Base-by-base conservation (phyloP, 1,140 invertebrate genomes). In the Elysia chlorotica region DNA sequence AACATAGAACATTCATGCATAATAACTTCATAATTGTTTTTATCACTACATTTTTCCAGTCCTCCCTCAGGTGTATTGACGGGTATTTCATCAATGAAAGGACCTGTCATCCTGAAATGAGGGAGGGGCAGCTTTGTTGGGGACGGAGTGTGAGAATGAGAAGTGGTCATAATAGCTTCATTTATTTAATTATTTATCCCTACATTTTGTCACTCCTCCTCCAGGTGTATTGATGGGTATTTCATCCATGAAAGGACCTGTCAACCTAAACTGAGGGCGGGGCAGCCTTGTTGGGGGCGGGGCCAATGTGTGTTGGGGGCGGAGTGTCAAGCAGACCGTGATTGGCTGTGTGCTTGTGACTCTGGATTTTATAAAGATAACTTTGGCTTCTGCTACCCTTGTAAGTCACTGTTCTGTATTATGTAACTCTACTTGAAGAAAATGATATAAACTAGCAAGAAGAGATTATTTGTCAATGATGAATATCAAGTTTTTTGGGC, bases 221-320 rank as follows among this genome's bases (percentile, higher is more conserved):
- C 5, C 65, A 66, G 65, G 31, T 66, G 65, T 66, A 37, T 10
- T 36, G 10, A 23, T 48, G 65, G 65, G 3, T 66, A 48, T 30
- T 66, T 48, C 33, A 23, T 25, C 21, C 4, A 31, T 25, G 33
- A 53, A n/a, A 14, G 30, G 19, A 36, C 1, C 17, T 66, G 65
- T 53, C 36, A 30, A 30, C 37, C 41, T 10, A 41, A 30, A n/a
- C 3, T 48, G 2, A 66, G 53, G 25, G 65, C 65, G 6, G 65
- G 65, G 5, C 4, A 70, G 48, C 59, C 41, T 19, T 74, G 73
- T 63, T 65, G 17, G 6, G 59, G 59, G 2, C 19, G 25, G 19
- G 61, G 61, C 2, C 67, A 74, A 62, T 74, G 73, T 33, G 62
- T 56, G 33, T 3, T 17, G 10, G 62, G 68, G 2, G 66, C 73